phyloP scores from a whole-genome alignment of 2,113 vertebrate genomes.

The Chaenocephalus aceratus region DNA sequence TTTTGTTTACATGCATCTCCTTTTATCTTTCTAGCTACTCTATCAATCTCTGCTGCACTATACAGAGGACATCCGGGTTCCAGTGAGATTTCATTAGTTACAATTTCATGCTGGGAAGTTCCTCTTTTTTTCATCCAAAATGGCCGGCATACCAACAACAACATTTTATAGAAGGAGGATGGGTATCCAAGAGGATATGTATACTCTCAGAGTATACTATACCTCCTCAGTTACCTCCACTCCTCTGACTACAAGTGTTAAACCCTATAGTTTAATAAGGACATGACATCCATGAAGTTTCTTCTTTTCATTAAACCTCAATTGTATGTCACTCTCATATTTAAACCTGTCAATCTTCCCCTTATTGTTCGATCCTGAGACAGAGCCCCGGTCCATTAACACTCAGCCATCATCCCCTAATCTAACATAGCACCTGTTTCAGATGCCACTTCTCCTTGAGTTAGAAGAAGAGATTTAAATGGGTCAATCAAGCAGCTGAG shows the following conservation, averaged over 20 bases:
- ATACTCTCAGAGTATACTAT: neutral
- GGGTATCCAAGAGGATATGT: too few species aligned
- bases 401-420: constrained; percentile 28
- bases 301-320: neutral
- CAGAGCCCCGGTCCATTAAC: constrained; percentile 36
- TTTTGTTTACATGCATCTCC: too few species aligned
- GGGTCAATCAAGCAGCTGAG: constrained; percentile 15
- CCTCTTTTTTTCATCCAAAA: too few species aligned
- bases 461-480: constrained; percentile 14
- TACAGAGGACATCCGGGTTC: too few species aligned
- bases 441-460: constrained; percentile 20
- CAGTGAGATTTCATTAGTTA: too few species aligned
- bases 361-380: constrained; percentile 14
- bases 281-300: constrained; percentile 33
- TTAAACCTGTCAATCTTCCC: constrained; percentile 27
- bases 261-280: constrained; percentile 11
- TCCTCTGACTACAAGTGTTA: constrained; percentile 9
- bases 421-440: constrained; percentile 43
- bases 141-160: too few species aligned
- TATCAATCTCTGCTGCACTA: too few species aligned
- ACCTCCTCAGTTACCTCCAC: neutral
- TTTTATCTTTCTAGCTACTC: too few species aligned
- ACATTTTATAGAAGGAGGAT: too few species aligned
- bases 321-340: constrained; percentile 31
- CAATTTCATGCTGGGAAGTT: too few species aligned